These are phyloP conservation scores for Dysdera silvatica DNA, from an alignment of 1,140 invertebrate species.

Conservation along the genomic window DNA sequence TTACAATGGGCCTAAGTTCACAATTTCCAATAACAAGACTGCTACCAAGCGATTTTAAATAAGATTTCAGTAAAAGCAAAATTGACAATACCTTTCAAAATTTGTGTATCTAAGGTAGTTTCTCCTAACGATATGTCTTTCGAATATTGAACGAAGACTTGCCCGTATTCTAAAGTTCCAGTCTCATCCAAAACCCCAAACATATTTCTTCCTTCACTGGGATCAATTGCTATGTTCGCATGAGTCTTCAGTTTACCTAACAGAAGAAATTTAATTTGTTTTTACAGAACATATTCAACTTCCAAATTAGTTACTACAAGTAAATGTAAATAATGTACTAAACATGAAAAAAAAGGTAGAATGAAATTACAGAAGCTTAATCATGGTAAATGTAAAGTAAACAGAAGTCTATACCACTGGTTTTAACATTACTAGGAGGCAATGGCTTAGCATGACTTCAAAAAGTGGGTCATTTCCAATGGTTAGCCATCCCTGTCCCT, in stretches of 20 bases:
- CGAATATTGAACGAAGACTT: slow-evolving; percentile 31
- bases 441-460: too few relatives aligned
- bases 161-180: slow-evolving; percentile 15
- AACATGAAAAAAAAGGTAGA: slow-evolving; percentile 3
- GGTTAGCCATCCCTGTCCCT: too few relatives aligned
- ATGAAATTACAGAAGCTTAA: background rate
- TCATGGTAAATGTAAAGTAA: background rate
- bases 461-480: too few relatives aligned
- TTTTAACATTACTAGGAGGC: too few relatives aligned
- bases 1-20: too few relatives aligned
- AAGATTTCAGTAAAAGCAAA: background rate
- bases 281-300: too few relatives aligned
- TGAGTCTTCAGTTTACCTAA: slow-evolving; percentile 31
- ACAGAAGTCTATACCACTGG: too few relatives aligned
- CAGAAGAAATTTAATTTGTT: background rate
- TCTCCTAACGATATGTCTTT: slow-evolving; percentile 27
- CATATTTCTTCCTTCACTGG: slow-evolving; percentile 28
- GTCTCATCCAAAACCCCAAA: slow-evolving; percentile 30
- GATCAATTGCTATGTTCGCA: slow-evolving; percentile 38
- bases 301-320: too few relatives aligned
- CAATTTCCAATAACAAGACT: too few relatives aligned
- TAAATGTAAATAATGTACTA: too few relatives aligned
- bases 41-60: background rate
- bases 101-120: slow-evolving; percentile 10
- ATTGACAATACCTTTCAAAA: slow-evolving; percentile 15